Base-by-base conservation (phyloP, 2,888 invertebrate genomes). In the Plagodis dolabraria region DNA sequence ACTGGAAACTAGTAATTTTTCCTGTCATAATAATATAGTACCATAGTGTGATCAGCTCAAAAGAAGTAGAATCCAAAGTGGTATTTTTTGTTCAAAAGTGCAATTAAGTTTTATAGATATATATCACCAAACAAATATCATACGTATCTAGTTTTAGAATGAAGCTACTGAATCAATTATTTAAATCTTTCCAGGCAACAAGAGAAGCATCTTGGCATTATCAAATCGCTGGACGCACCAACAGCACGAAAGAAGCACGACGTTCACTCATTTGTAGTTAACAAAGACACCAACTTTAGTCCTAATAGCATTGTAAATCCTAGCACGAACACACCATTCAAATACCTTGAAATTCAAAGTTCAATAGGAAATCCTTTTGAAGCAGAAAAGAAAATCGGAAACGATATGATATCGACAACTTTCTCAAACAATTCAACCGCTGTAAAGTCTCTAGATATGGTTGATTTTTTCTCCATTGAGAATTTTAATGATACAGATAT, bases 161-260 rank as follows among this genome's bases (percentile, higher is more conserved):
- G 38, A 38, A 8, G 9, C 9, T 8, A 8, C 9, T 38, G 7
- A 8, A 9, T 38, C 38, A 42, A 47, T 56, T 58, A 46, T 59
- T 58, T 62, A 44, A 35, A 54, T 61, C 55, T 11, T 83, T 87
- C 36, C 85, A 96, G 96, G 71, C 97, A 97, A 79, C 97, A 97
- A 87, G 96, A 96, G 76, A 94, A 94, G 57, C 97, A 97, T 80
- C 93, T 97, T 53, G 97, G 97, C 7, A 95, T 96, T 60, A 93
- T 94, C 33, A 88, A 94, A 77, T 84, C 93, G 70, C 80, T 91
- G 76, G 89, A 92, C 57, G 87, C 92, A 50, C 87, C 89, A 7
- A 83, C 88, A 22, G 71, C 88, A 53, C 84, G 90, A 64, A 93
- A 86, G 70, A 93, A 88, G 80, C 92, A 93, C 63, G 92, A 93